Conservation (phyloP, 2,113 vertebrate genomes). For the Emydura subglobosa region DNA sequence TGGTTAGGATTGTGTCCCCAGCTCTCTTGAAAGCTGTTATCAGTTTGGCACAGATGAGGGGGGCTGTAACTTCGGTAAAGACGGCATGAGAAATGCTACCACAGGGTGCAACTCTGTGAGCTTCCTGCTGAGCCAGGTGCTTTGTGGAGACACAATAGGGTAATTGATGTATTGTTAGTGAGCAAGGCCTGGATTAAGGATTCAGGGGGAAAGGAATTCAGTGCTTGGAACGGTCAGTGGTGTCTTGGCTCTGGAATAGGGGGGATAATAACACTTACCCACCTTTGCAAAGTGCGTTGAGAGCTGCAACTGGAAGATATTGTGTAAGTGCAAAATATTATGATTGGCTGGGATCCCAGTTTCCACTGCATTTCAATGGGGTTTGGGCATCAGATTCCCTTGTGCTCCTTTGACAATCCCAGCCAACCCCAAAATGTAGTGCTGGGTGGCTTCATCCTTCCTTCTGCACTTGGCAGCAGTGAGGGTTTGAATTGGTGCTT, state of each 20-base stretch:
- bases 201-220: background rate
- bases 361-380: too few species aligned
- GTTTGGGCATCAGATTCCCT: fast-evolving
- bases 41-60: background rate
- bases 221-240: background rate
- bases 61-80: background rate
- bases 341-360: background rate
- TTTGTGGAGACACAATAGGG: fast-evolving
- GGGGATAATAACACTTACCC: background rate
- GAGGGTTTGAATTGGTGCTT: background rate
- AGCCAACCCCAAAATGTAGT: fast-evolving
- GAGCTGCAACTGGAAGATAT: background rate
- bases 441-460: background rate
- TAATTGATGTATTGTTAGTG: fast-evolving
- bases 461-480: background rate
- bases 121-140: background rate
- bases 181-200: fast-evolving
- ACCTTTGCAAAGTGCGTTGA: fast-evolving
- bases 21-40: fast-evolving
- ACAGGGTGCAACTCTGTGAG: fast-evolving
- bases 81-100: fast-evolving
- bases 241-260: background rate
- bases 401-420: fast-evolving
- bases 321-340: background rate
- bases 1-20: fast-evolving